These are phyloP conservation scores for Cathartes aura DNA, from an alignment of 2,113 vertebrate species.

Conservation along the genomic window DNA sequence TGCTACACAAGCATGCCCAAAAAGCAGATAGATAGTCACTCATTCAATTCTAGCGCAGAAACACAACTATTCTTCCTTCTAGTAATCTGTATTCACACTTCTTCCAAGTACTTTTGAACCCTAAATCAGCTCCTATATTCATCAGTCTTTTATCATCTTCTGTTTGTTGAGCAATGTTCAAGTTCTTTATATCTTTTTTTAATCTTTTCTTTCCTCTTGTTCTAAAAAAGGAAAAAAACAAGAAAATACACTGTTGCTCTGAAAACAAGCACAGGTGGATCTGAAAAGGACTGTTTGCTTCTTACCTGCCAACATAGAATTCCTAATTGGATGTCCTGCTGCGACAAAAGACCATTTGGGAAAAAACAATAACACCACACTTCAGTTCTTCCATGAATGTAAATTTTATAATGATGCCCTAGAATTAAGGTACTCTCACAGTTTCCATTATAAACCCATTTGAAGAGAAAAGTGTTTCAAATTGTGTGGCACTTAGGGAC, in stretches of 20 bases:
- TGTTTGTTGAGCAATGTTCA: neutral
- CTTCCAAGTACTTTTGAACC: neutral
- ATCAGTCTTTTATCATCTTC: neutral
- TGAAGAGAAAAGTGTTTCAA: neutral
- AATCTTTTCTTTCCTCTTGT: neutral
- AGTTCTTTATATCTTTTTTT: neutral
- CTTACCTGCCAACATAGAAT: slow-evolving; percentile 13
- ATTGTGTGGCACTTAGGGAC: neutral
- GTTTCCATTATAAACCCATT: neutral
- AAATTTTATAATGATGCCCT: neutral
- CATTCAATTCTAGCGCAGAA: neutral
- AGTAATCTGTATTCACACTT: neutral
- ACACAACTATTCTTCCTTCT: neutral
- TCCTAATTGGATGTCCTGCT: slow-evolving; percentile 18
- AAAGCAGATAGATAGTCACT: neutral
- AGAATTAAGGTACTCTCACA: neutral
- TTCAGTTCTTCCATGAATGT: neutral
- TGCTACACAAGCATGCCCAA: neutral
- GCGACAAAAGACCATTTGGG: neutral
- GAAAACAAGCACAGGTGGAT: slow-evolving; percentile 5
- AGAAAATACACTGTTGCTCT: neutral
- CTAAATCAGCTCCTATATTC: neutral
- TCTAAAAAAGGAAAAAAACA: neutral
- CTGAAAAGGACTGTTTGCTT: slow-evolving; percentile 23
- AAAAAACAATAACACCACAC: neutral